Evolutionary conservation across 2,797 vertebrate species (phyloP).

Genomic region (Amblyraja radiata): DNA sequence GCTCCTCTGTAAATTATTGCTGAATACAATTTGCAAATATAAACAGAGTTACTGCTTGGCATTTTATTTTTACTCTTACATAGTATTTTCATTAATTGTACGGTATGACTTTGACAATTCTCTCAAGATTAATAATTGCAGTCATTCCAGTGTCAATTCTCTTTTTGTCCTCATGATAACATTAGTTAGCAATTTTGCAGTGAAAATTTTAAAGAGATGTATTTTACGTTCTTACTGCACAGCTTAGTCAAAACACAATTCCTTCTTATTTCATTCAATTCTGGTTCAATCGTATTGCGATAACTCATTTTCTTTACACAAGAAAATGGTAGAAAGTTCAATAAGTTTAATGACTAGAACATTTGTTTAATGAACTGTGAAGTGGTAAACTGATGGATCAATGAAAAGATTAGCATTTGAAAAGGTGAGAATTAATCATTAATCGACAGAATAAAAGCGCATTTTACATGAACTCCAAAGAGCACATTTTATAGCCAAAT

Average conservation of each 20-base stretch:
- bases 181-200: background rate
- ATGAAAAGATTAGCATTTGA: conserved; percentile 26
- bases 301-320: too few relatives aligned
- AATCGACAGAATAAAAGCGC: background rate
- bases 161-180: background rate
- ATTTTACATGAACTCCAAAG: background rate
- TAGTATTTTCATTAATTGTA: background rate
- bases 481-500: background rate
- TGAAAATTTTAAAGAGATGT: background rate
- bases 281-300: background rate
- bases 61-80: background rate
- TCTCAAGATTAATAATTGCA: background rate
- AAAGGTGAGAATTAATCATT: conserved; percentile 27
- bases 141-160: background rate
- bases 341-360: background rate
- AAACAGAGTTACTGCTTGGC: background rate
- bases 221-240: background rate
- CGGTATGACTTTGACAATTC: background rate
- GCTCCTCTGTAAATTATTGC: background rate
- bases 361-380: background rate
- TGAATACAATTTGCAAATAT: background rate
- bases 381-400: conserved; percentile 13
- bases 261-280: background rate
- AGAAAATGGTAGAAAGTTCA: background rate
- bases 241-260: background rate